Base-by-base conservation (phyloP, 2,888 invertebrate species). In the Drosophila dives region DNA sequence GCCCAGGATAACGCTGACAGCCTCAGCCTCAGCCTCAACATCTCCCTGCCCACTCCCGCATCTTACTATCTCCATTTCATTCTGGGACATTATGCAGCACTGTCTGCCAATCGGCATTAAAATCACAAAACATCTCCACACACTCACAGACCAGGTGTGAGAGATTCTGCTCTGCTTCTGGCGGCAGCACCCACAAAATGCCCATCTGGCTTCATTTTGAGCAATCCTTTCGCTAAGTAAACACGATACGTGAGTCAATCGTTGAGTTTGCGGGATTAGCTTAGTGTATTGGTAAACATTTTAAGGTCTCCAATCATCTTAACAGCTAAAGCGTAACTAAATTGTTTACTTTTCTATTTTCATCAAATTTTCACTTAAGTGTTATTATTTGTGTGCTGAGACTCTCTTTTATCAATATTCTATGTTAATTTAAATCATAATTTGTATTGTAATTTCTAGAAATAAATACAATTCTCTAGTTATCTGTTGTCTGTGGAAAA, bases 51-150 rank as follows among this genome's bases (percentile, higher is more conserved):
- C 23, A 8, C 51, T n/a, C 26, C 48, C 29, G 20, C 42, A 53
- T 33, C 34, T 65, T 0, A 6, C 45, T 12, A 15, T 29, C 55
- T 40, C 26, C 29, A 55, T 55, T 38, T 40, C n/a, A 8, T 40
- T 42, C 64, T 53, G 26, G 29, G 33, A 55, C 63, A 65, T 75
- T 74, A 72, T 79, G 71, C 72, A 67, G 56, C 72, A 33, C 69
- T 55, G 71, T 77, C 77, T 85, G 89, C 85, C 87, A 85, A 85
- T 85, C 85, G 85, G 88, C 82, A 85, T 85, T 85, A 85, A 85
- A 89, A 85, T 85, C 85, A 85, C 84, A 89, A 85, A 89, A 89
- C 85, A 89, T 66, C 60, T 64, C 62, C 17, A 34, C 23, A 38
- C 3, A 42, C 15, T 12, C 42, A 11, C 26, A 15, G 53, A 48